Base-by-base conservation (phyloP, 2,113 vertebrate genomes). In the Otis tarda region DNA sequence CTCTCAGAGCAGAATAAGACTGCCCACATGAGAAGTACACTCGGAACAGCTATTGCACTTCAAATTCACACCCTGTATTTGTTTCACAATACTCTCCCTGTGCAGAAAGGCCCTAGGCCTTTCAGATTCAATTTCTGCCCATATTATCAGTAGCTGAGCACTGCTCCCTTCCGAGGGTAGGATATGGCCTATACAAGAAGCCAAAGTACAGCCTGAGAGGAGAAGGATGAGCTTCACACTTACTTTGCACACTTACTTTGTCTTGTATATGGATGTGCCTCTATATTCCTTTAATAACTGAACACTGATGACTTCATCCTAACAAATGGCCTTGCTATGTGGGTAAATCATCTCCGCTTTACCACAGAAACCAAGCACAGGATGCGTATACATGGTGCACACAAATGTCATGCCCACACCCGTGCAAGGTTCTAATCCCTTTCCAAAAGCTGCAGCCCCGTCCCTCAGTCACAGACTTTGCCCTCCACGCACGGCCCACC, bases 51-150 rank as follows among this genome's bases (percentile, higher is more conserved):
- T 89, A 95, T 93, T 96, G 84, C 96, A 87, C 91, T 96, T 95
- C 25, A 95, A 95, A 91, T 95, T 96, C 92, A 96, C 95, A 96
- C 94, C 85, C 95, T 91, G 85, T 79, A 78, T 95, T 87, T 91
- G 75, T 96, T 93, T 93, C 27, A 7, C 85, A 96, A 91, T 57
- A 12, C 24, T 69, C 78, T 53, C 78, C 90, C 87, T 69, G 71
- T 33, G n/a, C 90, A 91, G 63, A 95, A 90, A 77, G 35, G 70
- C 85, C 50, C n/a, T 39, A 23, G 37, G 87, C 91, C 37, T 37
- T 91, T 77, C 70, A 76, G 77, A 95, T 92, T 92, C 37, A 92
- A 24, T 91, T 92, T 63, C 70, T 78, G 67, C 71, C 80, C 50
- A 2, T 39, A 55, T 92, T 63, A 95, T 92, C 83, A 53, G 83